A percentile compares a stretch with the other conserved stretches of the same genome.
phyloP scores from a whole-genome alignment of 2,888 invertebrate genomes.

The Netelia inedita region DNA sequence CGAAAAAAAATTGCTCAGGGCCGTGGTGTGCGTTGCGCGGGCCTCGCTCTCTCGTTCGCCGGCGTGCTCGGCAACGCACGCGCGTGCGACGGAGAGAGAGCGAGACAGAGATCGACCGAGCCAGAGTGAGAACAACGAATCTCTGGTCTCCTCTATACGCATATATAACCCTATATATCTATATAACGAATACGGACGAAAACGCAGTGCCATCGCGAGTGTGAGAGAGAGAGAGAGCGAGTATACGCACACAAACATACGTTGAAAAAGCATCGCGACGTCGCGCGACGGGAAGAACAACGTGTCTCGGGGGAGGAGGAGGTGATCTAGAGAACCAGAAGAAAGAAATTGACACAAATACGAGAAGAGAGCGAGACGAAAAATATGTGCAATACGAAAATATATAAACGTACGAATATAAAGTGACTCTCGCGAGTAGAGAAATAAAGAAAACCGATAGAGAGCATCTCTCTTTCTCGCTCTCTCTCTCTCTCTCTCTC shows the following conservation, averaged over 20 bases:
- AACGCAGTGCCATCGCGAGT: slow-evolving; percentile 5
- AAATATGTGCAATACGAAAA: slow-evolving; percentile 12
- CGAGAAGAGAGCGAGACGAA: slow-evolving; percentile 19
- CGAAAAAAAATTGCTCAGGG: slow-evolving; percentile 49
- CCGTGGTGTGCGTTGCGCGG: slow-evolving; percentile 51
- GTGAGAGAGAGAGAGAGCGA: slow-evolving; percentile 33
- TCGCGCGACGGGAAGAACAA: slow-evolving; percentile 32
- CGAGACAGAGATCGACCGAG: slow-evolving; percentile 32
- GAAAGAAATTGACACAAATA: no score
- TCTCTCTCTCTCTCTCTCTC: neutral
- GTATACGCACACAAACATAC: neutral
- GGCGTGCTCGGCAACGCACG: slow-evolving; percentile 50
- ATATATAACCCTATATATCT: no score
- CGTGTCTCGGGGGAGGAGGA: slow-evolving; percentile 39
- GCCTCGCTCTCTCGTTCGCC: slow-evolving; percentile 36
- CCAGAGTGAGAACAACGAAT: slow-evolving; percentile 79
- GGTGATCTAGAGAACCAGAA: no score
- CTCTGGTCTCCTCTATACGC: neutral
- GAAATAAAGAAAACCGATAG: slow-evolving; percentile 6
- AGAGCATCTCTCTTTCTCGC: neutral
- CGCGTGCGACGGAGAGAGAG: slow-evolving; percentile 47
- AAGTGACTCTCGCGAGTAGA: no score
- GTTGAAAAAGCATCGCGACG: neutral
- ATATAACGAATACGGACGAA: no score
- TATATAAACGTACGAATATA: slow-evolving; percentile 40